Evolutionary conservation across 2,797 vertebrate species (phyloP), one percentile per base, ranked within the genome.

Genomic region (Crocodylus rhombifer): DNA sequence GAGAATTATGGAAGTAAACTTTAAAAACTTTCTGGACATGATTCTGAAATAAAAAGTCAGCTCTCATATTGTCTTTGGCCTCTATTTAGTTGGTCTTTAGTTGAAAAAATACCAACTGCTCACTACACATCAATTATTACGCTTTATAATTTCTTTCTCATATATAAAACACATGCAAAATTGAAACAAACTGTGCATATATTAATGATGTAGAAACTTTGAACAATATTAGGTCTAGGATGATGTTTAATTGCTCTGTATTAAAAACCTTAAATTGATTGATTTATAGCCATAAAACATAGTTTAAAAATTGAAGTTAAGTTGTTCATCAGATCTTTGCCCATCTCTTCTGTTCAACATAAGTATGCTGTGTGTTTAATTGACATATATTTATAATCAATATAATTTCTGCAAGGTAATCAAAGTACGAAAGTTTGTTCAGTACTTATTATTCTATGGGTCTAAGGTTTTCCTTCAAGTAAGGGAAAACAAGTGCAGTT

Each of bases 381-480:
- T 75, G 56, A 60, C 88, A 15, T 0, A 94, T 82, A 69, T 58
- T 87, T 87, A 83, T 92, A 81, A 81, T 21, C 8, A 20, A 17
- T 64, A 23, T 33, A 51, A 23, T 64, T 57, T 1, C 1, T 69
- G 64, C 77, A 87, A 26, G 65, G 67, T n/a, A 69, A 33, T 30
- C 60, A 64, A 63, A 88, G 86, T n/a, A 67, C 80, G 64, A 85
- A 93, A 96, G 84, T 96, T 95, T 93, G 58, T 89, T 58, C 30
- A 75, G 14, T 60, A n/a, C 69, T 94, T n/a, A 12, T 2, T 18
- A 7, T 36, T 90, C 76, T 86, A 77, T 51, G 18, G 18, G 12
- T 63, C 33, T 26, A 28, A 17, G 2, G 17, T 82, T 86, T 90
- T 90, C 67, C 61, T 71, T 57, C 6, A 28, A 80, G 26, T 67